Conservation (phyloP, 2,797 vertebrate species). For the Epinephelus malabaricus region DNA sequence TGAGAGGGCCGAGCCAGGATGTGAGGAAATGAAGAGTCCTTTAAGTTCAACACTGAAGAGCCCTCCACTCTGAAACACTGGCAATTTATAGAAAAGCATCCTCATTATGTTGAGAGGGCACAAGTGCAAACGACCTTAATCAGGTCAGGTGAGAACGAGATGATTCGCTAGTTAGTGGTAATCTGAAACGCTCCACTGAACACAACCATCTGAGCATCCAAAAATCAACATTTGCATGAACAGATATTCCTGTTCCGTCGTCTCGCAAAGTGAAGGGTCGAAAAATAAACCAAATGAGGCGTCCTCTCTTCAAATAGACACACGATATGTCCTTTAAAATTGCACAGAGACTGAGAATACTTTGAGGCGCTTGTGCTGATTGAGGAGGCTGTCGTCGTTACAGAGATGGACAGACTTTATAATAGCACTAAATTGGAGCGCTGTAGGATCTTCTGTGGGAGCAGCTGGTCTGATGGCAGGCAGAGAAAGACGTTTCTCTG, state of each 20-base stretch:
- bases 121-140: conserved; percentile 3
- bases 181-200: conserved; percentile 3
- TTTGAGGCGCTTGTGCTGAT: background rate
- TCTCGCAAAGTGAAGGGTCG: no score
- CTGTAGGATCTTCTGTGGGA: background rate
- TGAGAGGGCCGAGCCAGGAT: background rate
- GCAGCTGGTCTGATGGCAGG: conserved; percentile 6
- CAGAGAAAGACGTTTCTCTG: background rate
- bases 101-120: background rate
- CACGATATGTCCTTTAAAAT: background rate
- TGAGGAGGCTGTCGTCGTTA: background rate
- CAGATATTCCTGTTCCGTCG: background rate
- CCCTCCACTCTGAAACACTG: conserved; percentile 20
- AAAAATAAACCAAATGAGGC: background rate
- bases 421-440: background rate
- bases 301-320: background rate
- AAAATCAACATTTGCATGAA: background rate
- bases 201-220: no score
- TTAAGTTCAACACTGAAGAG: conserved; percentile 25
- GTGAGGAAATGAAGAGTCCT: conserved; percentile 26
- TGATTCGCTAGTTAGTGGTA: conserved; percentile 10
- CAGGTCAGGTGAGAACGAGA: conserved; percentile 27
- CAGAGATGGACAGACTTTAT: conserved; percentile 30
- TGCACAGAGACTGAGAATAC: background rate
- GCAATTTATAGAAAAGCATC: conserved; percentile 31